phyloP scores from a whole-genome alignment of 1,140 invertebrate genomes.

The Anastrepha ludens region DNA sequence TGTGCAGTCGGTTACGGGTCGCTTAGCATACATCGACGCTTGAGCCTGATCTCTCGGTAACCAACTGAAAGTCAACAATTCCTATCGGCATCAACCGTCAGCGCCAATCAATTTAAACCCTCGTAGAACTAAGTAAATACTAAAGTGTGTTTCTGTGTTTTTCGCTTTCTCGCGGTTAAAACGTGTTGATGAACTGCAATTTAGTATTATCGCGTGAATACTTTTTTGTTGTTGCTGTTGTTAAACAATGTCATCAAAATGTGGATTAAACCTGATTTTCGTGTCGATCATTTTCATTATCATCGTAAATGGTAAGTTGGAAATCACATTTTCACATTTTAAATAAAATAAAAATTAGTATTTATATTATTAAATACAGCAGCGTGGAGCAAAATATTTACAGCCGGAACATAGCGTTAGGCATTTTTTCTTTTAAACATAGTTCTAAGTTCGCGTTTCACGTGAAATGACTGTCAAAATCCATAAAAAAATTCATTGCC shows the following conservation, averaged over 20 bases:
- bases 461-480: too few species aligned
- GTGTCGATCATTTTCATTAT: conserved; percentile 73
- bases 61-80: background rate
- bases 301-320: conserved; percentile 73
- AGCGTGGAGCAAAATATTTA: too few species aligned
- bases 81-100: background rate
- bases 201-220: conserved; percentile 19
- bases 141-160: background rate
- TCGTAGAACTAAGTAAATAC: background rate
- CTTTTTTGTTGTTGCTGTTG: conserved; percentile 48
- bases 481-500: too few species aligned
- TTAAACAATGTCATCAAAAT: conserved; percentile 71
- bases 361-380: too few species aligned
- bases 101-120: background rate
- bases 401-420: too few species aligned
- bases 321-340: too few species aligned
- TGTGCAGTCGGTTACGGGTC: background rate
- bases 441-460: too few species aligned
- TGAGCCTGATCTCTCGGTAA: too few species aligned
- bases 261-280: conserved; percentile 73
- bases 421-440: too few species aligned
- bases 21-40: background rate
- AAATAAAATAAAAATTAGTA: too few species aligned
- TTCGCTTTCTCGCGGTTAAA: background rate
- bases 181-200: conserved; percentile 44